These are phyloP conservation scores for Dynastes tityus DNA, from an alignment of 2,888 invertebrate species.

Conservation along the genomic window DNA sequence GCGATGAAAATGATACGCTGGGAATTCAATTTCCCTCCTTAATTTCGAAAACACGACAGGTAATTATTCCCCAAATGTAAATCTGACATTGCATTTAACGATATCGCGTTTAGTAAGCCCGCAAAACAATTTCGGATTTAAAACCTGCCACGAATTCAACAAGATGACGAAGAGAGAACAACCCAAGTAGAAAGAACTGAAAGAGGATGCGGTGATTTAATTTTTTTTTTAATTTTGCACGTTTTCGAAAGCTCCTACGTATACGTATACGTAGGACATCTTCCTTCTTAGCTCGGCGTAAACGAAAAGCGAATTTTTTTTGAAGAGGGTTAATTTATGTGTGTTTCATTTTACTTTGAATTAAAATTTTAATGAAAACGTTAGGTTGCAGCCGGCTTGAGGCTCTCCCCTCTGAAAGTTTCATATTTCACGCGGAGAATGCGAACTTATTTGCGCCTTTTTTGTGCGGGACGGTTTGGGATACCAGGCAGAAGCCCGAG, in stretches of 20 bases:
- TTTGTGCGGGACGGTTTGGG: not conserved
- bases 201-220: not conserved
- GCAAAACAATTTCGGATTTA: slow-evolving; percentile 19
- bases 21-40: slow-evolving; percentile 16
- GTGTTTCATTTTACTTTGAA: slow-evolving; percentile 60
- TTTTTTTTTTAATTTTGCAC: slow-evolving; percentile 37
- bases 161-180: not conserved
- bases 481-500: not conserved
- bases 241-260: not conserved
- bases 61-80: slow-evolving; percentile 14
- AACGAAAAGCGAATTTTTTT: slow-evolving; percentile 54
- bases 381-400: slow-evolving; percentile 52
- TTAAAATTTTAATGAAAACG: slow-evolving; percentile 62
- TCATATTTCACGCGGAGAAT: slow-evolving; percentile 56
- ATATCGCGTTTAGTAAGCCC: not conserved
- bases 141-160: slow-evolving; percentile 2
- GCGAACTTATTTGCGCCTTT: slow-evolving; percentile 50
- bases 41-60: slow-evolving; percentile 29
- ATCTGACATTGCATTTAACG: slow-evolving; percentile 12
- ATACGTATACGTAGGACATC: not conserved
- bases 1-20: not conserved
- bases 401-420: slow-evolving; percentile 54
- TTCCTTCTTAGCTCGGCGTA: slow-evolving; percentile 4
- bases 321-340: slow-evolving; percentile 60
- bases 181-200: not conserved